Evolutionary conservation across 1,140 invertebrate genomes (phyloP).

Genomic region (Orussus abietinus): DNA sequence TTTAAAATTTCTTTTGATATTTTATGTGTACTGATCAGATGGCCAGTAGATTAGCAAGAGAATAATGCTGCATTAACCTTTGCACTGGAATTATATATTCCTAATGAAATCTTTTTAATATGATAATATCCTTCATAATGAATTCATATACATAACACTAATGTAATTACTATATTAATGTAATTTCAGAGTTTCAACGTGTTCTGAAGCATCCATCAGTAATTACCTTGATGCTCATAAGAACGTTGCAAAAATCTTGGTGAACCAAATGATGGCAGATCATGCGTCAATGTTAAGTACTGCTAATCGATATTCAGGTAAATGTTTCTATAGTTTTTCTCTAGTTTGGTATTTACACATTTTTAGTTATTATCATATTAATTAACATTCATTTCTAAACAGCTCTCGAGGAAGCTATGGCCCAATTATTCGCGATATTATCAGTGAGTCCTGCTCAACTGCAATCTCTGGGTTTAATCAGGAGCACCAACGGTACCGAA

Average conservation of each 20-base stretch:
- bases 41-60: too few relatives aligned
- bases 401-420: constrained; percentile 38
- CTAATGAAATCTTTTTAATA: constrained; percentile 27
- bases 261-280: constrained; percentile 51
- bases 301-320: constrained; percentile 58
- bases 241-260: constrained; percentile 52
- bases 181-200: constrained; percentile 52
- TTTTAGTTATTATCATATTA: constrained; percentile 8
- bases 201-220: constrained; percentile 54
- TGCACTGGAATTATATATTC: too few relatives aligned
- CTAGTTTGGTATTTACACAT: too few relatives aligned
- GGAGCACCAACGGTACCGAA: constrained; percentile 23
- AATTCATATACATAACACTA: too few relatives aligned
- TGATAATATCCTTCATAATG: too few relatives aligned
- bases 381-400: constrained; percentile 8
- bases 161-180: too few relatives aligned
- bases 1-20: not conserved
- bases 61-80: too few relatives aligned
- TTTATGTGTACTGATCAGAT: too few relatives aligned
- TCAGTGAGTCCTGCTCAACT: constrained; percentile 40
- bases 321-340: too few relatives aligned
- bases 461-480: constrained; percentile 23
- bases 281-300: constrained; percentile 55
- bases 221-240: constrained; percentile 59
- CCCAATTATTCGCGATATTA: constrained; percentile 39